Evolutionary conservation across 2,797 vertebrate species (phyloP).

Genomic region (Pitangus sulphuratus): DNA sequence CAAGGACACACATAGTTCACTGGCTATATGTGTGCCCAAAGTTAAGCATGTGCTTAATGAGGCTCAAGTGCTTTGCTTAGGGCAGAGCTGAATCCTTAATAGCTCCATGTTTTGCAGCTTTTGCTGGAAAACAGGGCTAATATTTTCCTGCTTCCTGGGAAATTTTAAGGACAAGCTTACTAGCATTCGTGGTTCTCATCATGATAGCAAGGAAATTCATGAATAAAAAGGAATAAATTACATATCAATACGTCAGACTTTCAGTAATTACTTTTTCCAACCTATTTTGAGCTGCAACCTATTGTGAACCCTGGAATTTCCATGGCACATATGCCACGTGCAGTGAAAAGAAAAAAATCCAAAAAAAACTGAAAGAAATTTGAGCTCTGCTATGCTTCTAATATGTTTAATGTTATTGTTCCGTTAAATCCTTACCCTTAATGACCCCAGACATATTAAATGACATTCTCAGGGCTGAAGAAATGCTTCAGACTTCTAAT

Average conservation of each 20-base stretch:
- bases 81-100: slow-evolving; percentile 40
- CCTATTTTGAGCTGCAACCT: background rate
- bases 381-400: slow-evolving; percentile 48
- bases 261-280: background rate
- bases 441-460: slow-evolving; percentile 62
- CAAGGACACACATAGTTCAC: slow-evolving; percentile 52
- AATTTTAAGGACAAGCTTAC: slow-evolving; percentile 33
- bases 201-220: background rate
- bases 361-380: slow-evolving; percentile 6
- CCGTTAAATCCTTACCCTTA: slow-evolving; percentile 42
- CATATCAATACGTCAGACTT: background rate
- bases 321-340: background rate
- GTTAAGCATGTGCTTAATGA: slow-evolving; percentile 63
- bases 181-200: background rate
- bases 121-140: background rate
- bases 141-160: slow-evolving; percentile 22
- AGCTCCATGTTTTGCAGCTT: slow-evolving; percentile 40
- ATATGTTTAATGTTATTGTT: slow-evolving; percentile 55
- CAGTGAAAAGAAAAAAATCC: background rate
- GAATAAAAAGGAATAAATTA: background rate
- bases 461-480: slow-evolving; percentile 22
- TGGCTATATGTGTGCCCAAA: slow-evolving; percentile 46
- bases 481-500: slow-evolving; percentile 32
- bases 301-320: background rate
- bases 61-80: slow-evolving; percentile 27